These are phyloP conservation scores for Nycticorax nycticorax DNA, from an alignment of 2,113 vertebrate species.

Conservation along the genomic window DNA sequence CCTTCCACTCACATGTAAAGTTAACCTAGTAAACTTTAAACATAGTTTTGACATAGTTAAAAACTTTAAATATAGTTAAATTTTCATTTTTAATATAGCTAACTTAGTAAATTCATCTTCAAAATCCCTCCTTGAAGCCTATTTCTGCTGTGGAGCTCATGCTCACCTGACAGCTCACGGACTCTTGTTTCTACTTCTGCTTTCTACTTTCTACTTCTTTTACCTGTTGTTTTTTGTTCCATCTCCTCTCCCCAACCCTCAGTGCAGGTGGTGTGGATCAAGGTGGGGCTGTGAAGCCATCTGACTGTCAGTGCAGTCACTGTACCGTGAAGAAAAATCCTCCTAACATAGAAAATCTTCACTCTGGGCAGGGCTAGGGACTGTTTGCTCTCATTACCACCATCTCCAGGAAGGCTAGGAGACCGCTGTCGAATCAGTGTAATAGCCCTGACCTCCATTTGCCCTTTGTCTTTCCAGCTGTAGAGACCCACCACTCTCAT, in stretches of 20 bases:
- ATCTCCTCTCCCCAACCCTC: background rate
- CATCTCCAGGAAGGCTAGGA: background rate
- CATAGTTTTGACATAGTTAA: background rate
- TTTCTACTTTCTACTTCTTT: background rate
- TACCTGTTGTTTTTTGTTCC: background rate
- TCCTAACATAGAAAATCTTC: background rate
- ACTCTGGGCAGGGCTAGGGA: background rate
- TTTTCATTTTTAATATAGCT: background rate
- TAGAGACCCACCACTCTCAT: background rate
- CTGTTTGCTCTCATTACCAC: background rate
- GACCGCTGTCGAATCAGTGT: background rate
- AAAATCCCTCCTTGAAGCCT: background rate
- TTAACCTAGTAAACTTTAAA: background rate
- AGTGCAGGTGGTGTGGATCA: background rate
- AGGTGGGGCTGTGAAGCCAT: background rate
- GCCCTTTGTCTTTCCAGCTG: constrained; percentile 28
- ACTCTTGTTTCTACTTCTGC: background rate
- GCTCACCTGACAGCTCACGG: background rate
- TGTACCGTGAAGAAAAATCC: background rate
- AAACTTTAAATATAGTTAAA: background rate
- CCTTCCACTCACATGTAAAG: background rate
- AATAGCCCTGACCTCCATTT: constrained; percentile 5
- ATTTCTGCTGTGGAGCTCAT: background rate
- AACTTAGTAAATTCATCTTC: background rate
- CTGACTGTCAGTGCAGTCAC: background rate